Evolutionary conservation across 2,113 vertebrate species (phyloP).

Genomic region (Zosterops pallidus): DNA sequence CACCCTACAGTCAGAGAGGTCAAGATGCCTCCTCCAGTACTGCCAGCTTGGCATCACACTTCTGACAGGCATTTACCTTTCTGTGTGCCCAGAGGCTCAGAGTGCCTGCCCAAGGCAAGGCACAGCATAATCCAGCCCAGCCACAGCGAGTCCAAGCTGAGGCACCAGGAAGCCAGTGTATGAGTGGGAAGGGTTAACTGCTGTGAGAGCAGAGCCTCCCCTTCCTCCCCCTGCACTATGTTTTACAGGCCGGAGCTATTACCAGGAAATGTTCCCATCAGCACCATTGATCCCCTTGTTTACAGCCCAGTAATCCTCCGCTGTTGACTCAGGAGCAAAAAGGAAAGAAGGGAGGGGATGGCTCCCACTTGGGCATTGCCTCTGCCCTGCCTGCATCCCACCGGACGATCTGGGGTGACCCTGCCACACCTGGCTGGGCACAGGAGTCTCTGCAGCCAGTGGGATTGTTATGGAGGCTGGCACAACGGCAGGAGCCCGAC

Average conservation of each 20-base stretch:
- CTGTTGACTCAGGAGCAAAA: constrained; percentile 46
- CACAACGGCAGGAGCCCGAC: not conserved
- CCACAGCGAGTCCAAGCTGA: not conserved
- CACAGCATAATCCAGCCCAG: not conserved
- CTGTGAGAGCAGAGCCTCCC: not conserved
- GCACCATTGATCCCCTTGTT: constrained; percentile 70
- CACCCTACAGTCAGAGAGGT: not conserved
- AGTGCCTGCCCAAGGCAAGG: not conserved
- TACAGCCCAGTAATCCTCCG: constrained; percentile 61
- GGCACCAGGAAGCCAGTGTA: accelerated
- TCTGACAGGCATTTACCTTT: accelerated
- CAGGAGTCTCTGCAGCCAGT: accelerated
- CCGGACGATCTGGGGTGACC: accelerated
- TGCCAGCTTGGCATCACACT: not conserved
- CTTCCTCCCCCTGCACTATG: constrained; percentile 22
- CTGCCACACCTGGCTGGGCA: not conserved
- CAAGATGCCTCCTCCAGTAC: not conserved
- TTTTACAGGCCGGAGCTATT: constrained; percentile 63
- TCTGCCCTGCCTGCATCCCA: not conserved
- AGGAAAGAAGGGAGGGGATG: not conserved
- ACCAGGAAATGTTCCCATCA: constrained; percentile 69
- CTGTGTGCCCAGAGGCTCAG: not conserved
- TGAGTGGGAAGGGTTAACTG: constrained; percentile 38
- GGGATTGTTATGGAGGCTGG: not conserved
- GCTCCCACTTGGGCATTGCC: not conserved